Base-by-base conservation (phyloP, 30 jellyfish, hydroid and myxozoan genomes). In the Catostylus mosaicus region DNA sequence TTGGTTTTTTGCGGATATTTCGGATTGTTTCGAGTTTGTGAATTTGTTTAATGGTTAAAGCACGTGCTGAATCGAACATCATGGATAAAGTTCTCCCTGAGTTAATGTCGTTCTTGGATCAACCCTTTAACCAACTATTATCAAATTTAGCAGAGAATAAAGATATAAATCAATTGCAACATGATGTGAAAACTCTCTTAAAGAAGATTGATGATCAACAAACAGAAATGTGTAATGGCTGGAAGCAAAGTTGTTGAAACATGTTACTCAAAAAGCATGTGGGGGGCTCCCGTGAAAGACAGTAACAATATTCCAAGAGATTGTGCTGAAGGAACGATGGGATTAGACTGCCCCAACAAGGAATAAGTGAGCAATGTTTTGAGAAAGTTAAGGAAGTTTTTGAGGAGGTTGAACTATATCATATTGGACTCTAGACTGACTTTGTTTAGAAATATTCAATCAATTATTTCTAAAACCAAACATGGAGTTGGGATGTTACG, bases 91-190 rank as follows among this genome's bases (percentile, higher is more conserved):
- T 43, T 46, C 76, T 57, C 24, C 2, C 86, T 74, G 86, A 74
- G 76, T 74, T 74, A 48, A 74, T 14, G 31, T 74, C 86, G 26
- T 74, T 45, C 76, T 74, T 74, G 86, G 74, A 74, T 74, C 86
- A 74, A 56, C 86, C 59, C 72, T 45, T 74, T 26, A 48, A 47
- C 76, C 86, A 74, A 24, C 60, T 74, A 74, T 19, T 74, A 19
- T 48, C 57, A 3, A 47, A 27, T 30, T 74, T 46, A 74, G 86
- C 86, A 18, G 76, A 74, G 76, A 74, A 74, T 35, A 48, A 45
- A 47, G 84, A 72, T 24, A 48, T 74, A 19, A 48, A 48, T 47
- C 46, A 12, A 27, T 48, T 74, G 54, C 60, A 74, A 74, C 0
- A 30, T 0, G 76, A 45, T 46, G 59, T 74, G 26, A 74, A 27